Conservation (phyloP, 2,888 invertebrate species). For the Dioctria linearis region DNA sequence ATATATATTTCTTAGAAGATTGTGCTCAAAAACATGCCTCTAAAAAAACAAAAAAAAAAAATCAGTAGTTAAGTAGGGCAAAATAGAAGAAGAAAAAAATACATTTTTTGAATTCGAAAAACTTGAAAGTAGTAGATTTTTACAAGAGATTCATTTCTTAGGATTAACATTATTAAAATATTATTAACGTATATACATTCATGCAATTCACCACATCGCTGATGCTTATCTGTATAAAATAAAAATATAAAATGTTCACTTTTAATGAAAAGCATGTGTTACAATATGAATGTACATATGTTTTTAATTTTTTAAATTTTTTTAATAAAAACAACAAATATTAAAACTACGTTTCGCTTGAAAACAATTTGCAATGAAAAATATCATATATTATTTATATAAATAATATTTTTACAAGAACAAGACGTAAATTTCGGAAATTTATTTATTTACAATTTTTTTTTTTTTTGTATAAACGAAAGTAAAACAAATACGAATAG, state of each 20-base stretch:
- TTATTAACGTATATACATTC: slow-evolving; percentile 53
- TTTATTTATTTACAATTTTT: no score
- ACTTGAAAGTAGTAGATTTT: background rate
- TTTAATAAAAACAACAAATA: slow-evolving; percentile 35
- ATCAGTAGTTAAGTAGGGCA: slow-evolving; percentile 19
- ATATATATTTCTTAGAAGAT: background rate
- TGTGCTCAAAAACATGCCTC: slow-evolving; percentile 2
- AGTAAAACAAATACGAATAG: slow-evolving; percentile 7
- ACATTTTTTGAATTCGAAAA: background rate
- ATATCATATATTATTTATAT: slow-evolving; percentile 53
- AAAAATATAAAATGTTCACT: slow-evolving; percentile 14
- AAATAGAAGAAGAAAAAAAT: background rate
- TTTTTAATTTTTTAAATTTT: slow-evolving; percentile 40
- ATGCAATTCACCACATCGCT: background rate
- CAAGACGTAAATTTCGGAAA: background rate
- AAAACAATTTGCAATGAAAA: slow-evolving; percentile 64
- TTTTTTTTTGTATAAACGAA: background rate
- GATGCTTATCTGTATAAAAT: slow-evolving; percentile 3
- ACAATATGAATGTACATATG: slow-evolving; percentile 48
- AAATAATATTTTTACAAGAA: slow-evolving; percentile 18
- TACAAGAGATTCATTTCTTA: slow-evolving; percentile 26
- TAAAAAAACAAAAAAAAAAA: background rate
- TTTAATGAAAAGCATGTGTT: background rate
- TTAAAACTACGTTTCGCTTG: slow-evolving; percentile 60
- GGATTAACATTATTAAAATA: slow-evolving; percentile 45